Conservation (phyloP, 2,797 vertebrate genomes). For the Nannoperca obscura region DNA sequence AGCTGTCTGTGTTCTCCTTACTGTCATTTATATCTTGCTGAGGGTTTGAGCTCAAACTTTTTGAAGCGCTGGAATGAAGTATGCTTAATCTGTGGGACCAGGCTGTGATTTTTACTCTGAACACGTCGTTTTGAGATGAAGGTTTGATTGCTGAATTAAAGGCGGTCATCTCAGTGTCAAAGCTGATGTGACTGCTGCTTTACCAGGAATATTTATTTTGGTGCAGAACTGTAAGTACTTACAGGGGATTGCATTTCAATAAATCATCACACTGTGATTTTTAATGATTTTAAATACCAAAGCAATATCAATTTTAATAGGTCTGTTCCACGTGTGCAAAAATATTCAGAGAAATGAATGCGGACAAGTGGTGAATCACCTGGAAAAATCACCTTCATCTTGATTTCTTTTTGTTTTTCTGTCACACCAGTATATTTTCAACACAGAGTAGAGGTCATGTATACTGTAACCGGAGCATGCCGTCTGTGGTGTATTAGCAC, state of each 20-base stretch:
- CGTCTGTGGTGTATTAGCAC: slow-evolving; percentile 88
- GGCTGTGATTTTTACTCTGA: slow-evolving; percentile 71
- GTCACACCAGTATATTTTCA: slow-evolving; percentile 54
- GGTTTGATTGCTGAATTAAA: slow-evolving; percentile 67
- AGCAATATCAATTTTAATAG: slow-evolving; percentile 35
- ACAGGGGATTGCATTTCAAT: slow-evolving; percentile 39
- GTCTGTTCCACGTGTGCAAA: slow-evolving; percentile 11
- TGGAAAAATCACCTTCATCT: slow-evolving; percentile 39
- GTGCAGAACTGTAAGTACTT: slow-evolving; percentile 57
- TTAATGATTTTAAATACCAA: slow-evolving; percentile 58
- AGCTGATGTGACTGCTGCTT: slow-evolving; percentile 57
- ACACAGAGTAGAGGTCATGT: slow-evolving; percentile 51
- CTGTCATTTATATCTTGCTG: slow-evolving; percentile 72
- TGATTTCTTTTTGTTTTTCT: slow-evolving; percentile 33
- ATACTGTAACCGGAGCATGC: slow-evolving; percentile 71
- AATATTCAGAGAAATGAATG: slow-evolving; percentile 4
- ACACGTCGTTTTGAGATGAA: slow-evolving; percentile 62
- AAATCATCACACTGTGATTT: slow-evolving; percentile 65
- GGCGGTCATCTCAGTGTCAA: slow-evolving; percentile 53
- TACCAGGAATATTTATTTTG: slow-evolving; percentile 76
- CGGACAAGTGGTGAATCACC: slow-evolving; percentile 27
- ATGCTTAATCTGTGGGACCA: slow-evolving; percentile 78
- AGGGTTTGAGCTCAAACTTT: slow-evolving; percentile 74
- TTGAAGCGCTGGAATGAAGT: slow-evolving; percentile 75
- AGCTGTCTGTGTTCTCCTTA: slow-evolving; percentile 80